Evolutionary conservation across 2,888 invertebrate genomes (phyloP), one percentile per base, ranked within the genome.

Genomic region (Perizoma affinitatum): DNA sequence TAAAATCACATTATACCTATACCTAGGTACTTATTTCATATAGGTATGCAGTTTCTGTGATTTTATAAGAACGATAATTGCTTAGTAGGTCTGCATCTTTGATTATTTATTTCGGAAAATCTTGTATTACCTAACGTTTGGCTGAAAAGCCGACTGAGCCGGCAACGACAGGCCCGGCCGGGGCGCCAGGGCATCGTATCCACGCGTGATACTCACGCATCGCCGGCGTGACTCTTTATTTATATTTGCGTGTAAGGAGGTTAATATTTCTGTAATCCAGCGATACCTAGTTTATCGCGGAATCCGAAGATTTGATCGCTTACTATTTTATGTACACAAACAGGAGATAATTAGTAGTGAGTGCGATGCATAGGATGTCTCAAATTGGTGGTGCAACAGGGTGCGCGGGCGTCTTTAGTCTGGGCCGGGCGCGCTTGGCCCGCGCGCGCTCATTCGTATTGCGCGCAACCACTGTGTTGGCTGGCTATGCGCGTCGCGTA

Each of bases 131-230:
- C 54, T 50, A 3, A 50, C 42, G 36, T 58, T 52, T 58, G 54
- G 54, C 38, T 50, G 54, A 58, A 51, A 58, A 41, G 54, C 49
- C 36, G 47, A 51, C 40, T 54, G 54, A 5, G 42, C n/a, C n/a
- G 42, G n/a, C 70, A 77, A 5, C 52, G 52, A 34, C 22, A 22
- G 22, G 22, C 22, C 22, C 52, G 46, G 54, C 40, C 52, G 79
- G 76, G 83, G 83, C 84, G 85, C 84, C 83, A 77, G 72, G 71
- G 71, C 68, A 48, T 40, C 79, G 80, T 89, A 87, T 81, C 72
- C 80, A 63, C 76, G 82, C 88, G 85, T 90, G 90, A 80, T 68
- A 74, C 73, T 81, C 91, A 90, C 88, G 90, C 83, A 67, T 51
- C 65, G 63, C 42, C 66, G 46, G 68, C 89, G 86, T 91, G 91